These are phyloP conservation scores for Atethmia centrago DNA, from an alignment of 2,888 invertebrate species.

Conservation along the genomic window DNA sequence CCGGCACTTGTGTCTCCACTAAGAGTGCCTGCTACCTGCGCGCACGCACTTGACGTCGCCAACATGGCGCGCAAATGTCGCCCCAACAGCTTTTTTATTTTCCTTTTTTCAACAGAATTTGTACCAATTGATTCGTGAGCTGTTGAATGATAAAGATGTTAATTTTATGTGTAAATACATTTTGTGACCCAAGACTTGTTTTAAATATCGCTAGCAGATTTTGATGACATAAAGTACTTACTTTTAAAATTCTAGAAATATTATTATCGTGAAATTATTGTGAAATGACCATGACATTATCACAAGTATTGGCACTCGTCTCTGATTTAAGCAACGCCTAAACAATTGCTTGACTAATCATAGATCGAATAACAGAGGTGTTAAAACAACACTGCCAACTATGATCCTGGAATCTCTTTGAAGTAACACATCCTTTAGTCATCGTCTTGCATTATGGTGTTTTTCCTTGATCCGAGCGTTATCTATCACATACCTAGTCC, in stretches of 20 bases:
- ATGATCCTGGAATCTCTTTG: conserved; percentile 3
- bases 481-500: not conserved
- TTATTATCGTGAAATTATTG: not conserved
- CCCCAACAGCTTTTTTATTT: conserved; percentile 60
- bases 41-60: conserved; percentile 78
- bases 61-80: conserved; percentile 76
- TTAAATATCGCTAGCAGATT: not conserved
- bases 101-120: conserved; percentile 65
- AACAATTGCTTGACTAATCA: not conserved
- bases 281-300: too few species aligned
- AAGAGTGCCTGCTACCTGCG: conserved; percentile 74
- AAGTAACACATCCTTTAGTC: conserved; percentile 4
- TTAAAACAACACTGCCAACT: not conserved
- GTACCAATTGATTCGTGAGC: conserved; percentile 64
- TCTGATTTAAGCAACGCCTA: too few species aligned
- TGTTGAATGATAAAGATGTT: conserved; percentile 63
- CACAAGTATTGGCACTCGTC: not conserved
- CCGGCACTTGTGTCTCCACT: conserved; percentile 61
- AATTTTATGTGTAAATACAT: conserved; percentile 26
- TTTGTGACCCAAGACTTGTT: not conserved
- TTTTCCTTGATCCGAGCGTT: not conserved
- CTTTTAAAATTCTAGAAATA: not conserved
- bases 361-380: conserved; percentile 21
- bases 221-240: too few species aligned
- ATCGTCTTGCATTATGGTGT: not conserved